These are phyloP conservation scores for Copidosoma floridanum DNA, from an alignment of 1,140 invertebrate species.

Conservation along the genomic window DNA sequence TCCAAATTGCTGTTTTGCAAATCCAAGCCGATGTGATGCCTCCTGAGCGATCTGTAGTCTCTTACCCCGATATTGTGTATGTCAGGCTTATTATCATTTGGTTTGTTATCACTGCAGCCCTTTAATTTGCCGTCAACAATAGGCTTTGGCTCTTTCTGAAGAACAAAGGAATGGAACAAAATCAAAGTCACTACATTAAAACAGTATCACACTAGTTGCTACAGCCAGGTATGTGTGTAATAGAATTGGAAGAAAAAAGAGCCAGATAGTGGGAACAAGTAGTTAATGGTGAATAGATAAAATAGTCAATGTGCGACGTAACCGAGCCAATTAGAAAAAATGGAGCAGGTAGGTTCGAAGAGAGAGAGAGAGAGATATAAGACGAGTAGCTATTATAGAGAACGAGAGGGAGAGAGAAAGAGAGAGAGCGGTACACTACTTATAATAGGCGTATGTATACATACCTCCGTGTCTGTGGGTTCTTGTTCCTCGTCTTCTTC, in stretches of 20 bases:
- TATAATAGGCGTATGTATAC: neutral
- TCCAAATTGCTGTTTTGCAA: constrained; percentile 24
- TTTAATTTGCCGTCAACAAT: constrained; percentile 19
- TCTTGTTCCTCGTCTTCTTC: constrained; percentile 13
- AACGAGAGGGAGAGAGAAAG: too few species aligned
- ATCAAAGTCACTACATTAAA: neutral
- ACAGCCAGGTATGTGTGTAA: too few species aligned
- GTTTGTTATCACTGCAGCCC: constrained; percentile 14
- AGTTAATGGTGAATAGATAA: neutral
- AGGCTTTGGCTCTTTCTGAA: constrained; percentile 17
- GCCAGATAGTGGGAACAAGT: neutral
- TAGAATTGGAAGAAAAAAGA: neutral
- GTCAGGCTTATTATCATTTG: constrained; percentile 17
- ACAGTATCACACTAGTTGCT: too few species aligned
- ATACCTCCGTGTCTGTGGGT: constrained; percentile 11
- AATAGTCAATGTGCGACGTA: too few species aligned
- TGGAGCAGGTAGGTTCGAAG: too few species aligned
- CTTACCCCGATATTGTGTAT: constrained; percentile 12
- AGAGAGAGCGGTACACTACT: too few species aligned
- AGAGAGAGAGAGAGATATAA: too few species aligned
- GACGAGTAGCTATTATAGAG: too few species aligned
- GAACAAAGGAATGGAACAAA: neutral
- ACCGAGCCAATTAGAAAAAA: too few species aligned
- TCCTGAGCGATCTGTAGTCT: constrained; percentile 22
- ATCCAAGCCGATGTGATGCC: constrained; percentile 24